Evolutionary conservation across 2,113 vertebrate genomes (phyloP).

Genomic region (Catharus minimus): DNA sequence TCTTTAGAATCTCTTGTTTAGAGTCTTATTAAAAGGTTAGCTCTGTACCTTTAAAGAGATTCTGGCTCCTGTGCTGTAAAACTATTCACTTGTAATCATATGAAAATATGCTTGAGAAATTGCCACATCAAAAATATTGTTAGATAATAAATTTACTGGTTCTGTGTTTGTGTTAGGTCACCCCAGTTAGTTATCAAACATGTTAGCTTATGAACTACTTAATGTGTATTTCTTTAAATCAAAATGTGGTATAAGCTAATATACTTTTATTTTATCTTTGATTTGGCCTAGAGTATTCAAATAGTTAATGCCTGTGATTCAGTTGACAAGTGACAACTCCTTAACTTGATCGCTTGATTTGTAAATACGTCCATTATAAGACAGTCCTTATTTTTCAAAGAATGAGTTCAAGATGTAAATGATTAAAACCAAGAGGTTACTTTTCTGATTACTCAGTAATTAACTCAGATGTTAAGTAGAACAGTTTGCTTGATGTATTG

Average conservation of each 20-base stretch:
- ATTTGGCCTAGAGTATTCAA: slow-evolving; percentile 7
- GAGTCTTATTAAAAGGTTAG: background rate
- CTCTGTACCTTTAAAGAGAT: slow-evolving; percentile 2
- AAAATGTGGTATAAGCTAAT: background rate
- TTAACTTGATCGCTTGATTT: background rate
- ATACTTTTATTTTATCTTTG: background rate
- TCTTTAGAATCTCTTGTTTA: slow-evolving; percentile 14
- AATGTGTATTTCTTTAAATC: background rate
- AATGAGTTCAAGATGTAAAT: background rate
- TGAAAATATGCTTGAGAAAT: background rate
- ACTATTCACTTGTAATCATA: background rate
- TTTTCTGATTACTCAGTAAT: background rate
- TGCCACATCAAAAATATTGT: background rate
- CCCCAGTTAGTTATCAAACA: background rate
- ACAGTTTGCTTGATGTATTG: background rate
- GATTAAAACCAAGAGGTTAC: background rate
- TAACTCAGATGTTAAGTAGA: background rate
- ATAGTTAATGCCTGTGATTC: background rate
- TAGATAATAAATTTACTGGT: background rate
- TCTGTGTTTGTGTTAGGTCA: background rate
- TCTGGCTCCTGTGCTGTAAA: background rate
- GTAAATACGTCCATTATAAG: background rate
- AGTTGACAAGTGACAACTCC: background rate
- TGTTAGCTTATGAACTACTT: background rate
- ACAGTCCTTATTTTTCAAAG: background rate